Evolutionary conservation across 2,797 vertebrate genomes (phyloP).

Genomic region (Fistularia commersonii): DNA sequence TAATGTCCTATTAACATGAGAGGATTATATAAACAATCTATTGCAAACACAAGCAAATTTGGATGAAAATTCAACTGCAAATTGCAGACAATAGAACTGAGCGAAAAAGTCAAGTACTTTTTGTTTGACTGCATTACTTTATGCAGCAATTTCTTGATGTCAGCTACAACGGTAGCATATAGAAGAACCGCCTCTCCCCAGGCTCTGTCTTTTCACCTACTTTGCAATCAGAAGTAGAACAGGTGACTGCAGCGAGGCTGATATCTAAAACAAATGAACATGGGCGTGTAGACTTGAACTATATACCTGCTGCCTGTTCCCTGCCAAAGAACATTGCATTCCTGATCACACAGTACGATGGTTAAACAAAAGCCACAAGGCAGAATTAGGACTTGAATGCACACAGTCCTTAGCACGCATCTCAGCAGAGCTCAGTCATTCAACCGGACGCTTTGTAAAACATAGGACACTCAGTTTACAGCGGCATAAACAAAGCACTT

Average conservation of each 20-base stretch:
- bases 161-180: background rate
- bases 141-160: slow-evolving; percentile 1
- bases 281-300: slow-evolving; percentile 39
- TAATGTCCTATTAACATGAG: too few relatives aligned
- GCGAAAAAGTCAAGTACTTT: too few relatives aligned
- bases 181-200: slow-evolving; percentile 8
- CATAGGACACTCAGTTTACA: slow-evolving; percentile 2
- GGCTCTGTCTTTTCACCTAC: slow-evolving; percentile 32
- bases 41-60: background rate
- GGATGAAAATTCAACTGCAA: background rate
- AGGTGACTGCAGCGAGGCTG: slow-evolving; percentile 33
- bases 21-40: too few relatives aligned
- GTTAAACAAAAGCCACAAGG: slow-evolving; percentile 8
- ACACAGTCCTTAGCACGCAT: slow-evolving; percentile 7
- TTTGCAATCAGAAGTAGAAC: slow-evolving; percentile 34
- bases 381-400: slow-evolving; percentile 1
- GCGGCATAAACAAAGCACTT: slow-evolving; percentile 5
- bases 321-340: slow-evolving; percentile 9
- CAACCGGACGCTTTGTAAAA: slow-evolving; percentile 8
- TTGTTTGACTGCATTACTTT: slow-evolving; percentile 2
- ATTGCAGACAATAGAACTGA: too few relatives aligned
- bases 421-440: slow-evolving; percentile 15
- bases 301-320: slow-evolving; percentile 5
- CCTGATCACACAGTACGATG: slow-evolving; percentile 18
- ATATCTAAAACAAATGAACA: slow-evolving; percentile 53